Base-by-base conservation (phyloP, 2,797 vertebrate genomes). In the Trachops cirrhosus region DNA sequence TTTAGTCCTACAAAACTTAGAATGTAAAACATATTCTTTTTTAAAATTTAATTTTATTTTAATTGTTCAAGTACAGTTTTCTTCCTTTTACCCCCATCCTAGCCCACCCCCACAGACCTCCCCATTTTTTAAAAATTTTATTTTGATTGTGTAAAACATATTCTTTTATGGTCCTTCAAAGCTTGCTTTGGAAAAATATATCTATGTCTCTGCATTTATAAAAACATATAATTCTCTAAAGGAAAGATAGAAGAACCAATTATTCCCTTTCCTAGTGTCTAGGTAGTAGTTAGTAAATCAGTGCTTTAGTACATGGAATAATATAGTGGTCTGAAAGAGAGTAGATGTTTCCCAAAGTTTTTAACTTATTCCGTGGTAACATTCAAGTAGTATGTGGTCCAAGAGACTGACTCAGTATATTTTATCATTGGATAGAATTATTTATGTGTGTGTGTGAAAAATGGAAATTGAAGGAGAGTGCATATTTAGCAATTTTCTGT, bases 171-270 rank as follows among this genome's bases (percentile, higher is more conserved):
- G 22, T 96, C 86, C 70, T 96, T 89, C 57, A 95, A 24, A 79
- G 64, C 41, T 82, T 95, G 67, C 24, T 95, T 95, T 93, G 91
- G 74, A 89, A 90, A 96, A 93, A 59, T 80, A 44, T 50, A 70
- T 67, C 29, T 89, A 68, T 21, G 44, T 82, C 29, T 24, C n/a
- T 97, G 32, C 2, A 18, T 89, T 94, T 97, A 22, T 96, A 97
- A 88, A 59, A 95, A 54, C 70, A 82, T 84, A 21, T 87, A 96
- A 93, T 98, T 97, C 91, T 96, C 97, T 91, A 74, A 95, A 96
- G 82, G 24, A 83, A 89, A 94, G 59, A 92, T 4, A 79, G 70
- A 96, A 86, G 26, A 1, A 44, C 84, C 9, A 89, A 96, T 78
- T 89, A 67, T 80, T 94, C 39, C 68, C 68, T 39, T 86, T 95